Conservation (phyloP, 2,888 invertebrate genomes). For the Machimus rusticus region DNA sequence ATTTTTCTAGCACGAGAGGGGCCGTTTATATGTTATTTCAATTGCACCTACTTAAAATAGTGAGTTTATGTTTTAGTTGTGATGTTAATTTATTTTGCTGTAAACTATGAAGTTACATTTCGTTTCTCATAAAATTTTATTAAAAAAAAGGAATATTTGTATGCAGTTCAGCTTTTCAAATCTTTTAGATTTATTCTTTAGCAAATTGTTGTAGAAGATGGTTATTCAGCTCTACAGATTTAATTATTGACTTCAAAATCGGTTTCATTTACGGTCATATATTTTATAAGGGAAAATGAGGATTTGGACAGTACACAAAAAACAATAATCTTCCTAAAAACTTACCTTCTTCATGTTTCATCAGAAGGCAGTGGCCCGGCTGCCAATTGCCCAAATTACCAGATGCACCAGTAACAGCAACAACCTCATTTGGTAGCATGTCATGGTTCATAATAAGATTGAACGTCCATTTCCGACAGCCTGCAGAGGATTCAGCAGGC, state of each 20-base stretch:
- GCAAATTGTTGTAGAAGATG: too few species aligned
- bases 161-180: not conserved
- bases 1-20: too few species aligned
- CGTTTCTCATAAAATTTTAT: not conserved
- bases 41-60: too few species aligned
- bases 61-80: too few species aligned
- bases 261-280: not conserved
- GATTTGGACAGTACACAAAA: not conserved
- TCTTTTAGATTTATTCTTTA: not conserved
- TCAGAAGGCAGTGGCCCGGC: constrained; percentile 67
- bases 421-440: constrained; percentile 68
- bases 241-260: too few species aligned
- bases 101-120: too few species aligned
- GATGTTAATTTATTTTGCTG: too few species aligned
- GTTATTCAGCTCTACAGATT: too few species aligned
- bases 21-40: too few species aligned
- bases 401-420: constrained; percentile 76
- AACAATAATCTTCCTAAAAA: not conserved
- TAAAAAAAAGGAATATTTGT: not conserved
- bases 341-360: constrained; percentile 64
- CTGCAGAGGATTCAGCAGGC: not conserved
- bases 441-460: constrained; percentile 65
- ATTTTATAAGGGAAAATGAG: not conserved
- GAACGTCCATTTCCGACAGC: constrained; percentile 65
- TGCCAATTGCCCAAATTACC: constrained; percentile 77